These are phyloP conservation scores for Buteo buteo DNA, from an alignment of 2,113 vertebrate species.

Conservation along the genomic window DNA sequence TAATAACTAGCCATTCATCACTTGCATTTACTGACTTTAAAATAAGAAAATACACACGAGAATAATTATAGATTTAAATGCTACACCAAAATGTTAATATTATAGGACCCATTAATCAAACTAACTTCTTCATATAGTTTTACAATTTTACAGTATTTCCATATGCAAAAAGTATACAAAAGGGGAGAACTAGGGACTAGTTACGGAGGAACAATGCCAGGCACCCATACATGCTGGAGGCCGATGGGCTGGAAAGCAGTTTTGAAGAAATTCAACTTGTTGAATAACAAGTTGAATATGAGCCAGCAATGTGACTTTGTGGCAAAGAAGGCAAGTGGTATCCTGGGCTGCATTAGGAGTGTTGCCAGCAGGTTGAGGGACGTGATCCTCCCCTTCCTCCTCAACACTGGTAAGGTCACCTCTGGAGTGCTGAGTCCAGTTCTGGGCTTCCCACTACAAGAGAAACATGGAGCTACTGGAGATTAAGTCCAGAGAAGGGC, in stretches of 20 bases:
- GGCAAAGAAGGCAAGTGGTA: background rate
- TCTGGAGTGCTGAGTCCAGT: background rate
- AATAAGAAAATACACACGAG: background rate
- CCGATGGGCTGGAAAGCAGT: background rate
- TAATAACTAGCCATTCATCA: background rate
- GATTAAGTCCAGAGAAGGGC: background rate
- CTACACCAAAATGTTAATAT: background rate
- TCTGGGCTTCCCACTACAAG: background rate
- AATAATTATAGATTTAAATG: background rate
- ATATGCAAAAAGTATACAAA: background rate
- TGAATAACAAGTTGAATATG: background rate
- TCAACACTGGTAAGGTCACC: background rate
- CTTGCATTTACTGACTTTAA: background rate
- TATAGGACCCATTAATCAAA: background rate
- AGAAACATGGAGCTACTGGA: background rate
- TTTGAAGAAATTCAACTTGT: background rate
- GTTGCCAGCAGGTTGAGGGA: accelerated
- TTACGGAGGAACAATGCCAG: background rate
- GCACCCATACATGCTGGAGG: background rate
- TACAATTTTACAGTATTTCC: background rate
- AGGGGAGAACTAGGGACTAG: background rate
- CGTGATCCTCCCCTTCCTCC: background rate
- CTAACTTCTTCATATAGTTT: background rate
- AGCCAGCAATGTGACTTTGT: background rate
- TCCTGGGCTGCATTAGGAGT: background rate